Evolutionary conservation across 2,113 vertebrate species (phyloP).

Genomic region (Stegostoma tigrinum): DNA sequence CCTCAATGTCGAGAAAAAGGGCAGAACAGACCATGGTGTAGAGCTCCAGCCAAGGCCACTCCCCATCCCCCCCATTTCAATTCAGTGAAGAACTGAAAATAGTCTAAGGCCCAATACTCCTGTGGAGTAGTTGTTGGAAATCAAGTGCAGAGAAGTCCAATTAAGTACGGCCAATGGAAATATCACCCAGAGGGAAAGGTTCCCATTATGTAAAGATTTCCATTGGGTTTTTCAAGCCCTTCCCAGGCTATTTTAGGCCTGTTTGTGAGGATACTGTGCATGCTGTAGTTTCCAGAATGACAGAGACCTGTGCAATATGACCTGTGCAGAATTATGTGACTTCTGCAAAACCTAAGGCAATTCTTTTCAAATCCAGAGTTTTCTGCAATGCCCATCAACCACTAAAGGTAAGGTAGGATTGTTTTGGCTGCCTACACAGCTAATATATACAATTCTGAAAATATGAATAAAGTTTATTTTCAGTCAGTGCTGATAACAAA

Average conservation of each 20-base stretch:
- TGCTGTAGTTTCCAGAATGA: not conserved
- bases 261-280: not conserved
- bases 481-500: conserved; percentile 4
- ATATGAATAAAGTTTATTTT: not conserved
- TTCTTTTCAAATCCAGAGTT: conserved; percentile 16
- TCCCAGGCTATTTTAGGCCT: not conserved
- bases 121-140: not conserved
- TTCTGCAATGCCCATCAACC: not conserved
- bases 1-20: no score
- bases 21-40: no score
- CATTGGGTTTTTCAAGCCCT: not conserved
- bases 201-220: not conserved
- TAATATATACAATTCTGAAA: not conserved
- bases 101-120: not conserved
- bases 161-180: not conserved
- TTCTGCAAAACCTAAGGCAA: not conserved
- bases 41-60: no score
- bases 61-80: no score
- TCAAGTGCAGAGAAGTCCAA: not conserved
- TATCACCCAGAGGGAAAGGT: not conserved
- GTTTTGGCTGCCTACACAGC: not conserved
- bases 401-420: not conserved
- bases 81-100: not conserved
- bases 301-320: not conserved
- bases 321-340: conserved; percentile 16